A percentile compares a stretch with the other conserved stretches of the same genome.
Evolutionary conservation across 2,888 invertebrate species (phyloP).

Genomic region (Pharmacophagus antenor): DNA sequence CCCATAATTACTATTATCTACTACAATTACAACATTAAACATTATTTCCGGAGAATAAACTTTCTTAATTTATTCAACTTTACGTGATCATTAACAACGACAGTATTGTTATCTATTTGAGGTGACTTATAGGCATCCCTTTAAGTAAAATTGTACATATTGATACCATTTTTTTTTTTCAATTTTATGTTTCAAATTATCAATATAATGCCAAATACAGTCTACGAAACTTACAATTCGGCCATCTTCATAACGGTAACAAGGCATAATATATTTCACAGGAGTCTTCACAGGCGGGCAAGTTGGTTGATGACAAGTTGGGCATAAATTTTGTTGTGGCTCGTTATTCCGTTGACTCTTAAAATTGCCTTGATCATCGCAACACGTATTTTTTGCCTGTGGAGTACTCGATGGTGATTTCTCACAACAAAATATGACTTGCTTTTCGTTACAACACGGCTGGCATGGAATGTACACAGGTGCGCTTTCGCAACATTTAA

Average conservation of each 20-base stretch:
- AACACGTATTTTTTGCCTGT: constrained; percentile 18
- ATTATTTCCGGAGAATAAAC: no score
- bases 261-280: constrained; percentile 68
- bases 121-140: no score
- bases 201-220: background rate
- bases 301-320: constrained; percentile 37
- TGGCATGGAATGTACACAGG: constrained; percentile 50
- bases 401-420: constrained; percentile 33
- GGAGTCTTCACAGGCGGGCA: constrained; percentile 35
- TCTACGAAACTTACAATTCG: constrained; percentile 62
- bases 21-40: no score
- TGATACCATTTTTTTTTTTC: no score
- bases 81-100: no score
- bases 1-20: no score
- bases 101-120: no score
- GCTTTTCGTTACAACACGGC: constrained; percentile 50
- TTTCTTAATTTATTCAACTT: no score
- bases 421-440: constrained; percentile 48
- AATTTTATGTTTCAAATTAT: no score
- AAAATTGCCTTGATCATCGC: constrained; percentile 33
- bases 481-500: constrained; percentile 47
- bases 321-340: constrained; percentile 31
- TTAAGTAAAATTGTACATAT: no score
- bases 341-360: constrained; percentile 17
- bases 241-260: constrained; percentile 74